Evolutionary conservation across 2,113 vertebrate genomes (phyloP), one percentile per base, ranked within the genome.

Genomic region (Chloropsis cyanopogon): DNA sequence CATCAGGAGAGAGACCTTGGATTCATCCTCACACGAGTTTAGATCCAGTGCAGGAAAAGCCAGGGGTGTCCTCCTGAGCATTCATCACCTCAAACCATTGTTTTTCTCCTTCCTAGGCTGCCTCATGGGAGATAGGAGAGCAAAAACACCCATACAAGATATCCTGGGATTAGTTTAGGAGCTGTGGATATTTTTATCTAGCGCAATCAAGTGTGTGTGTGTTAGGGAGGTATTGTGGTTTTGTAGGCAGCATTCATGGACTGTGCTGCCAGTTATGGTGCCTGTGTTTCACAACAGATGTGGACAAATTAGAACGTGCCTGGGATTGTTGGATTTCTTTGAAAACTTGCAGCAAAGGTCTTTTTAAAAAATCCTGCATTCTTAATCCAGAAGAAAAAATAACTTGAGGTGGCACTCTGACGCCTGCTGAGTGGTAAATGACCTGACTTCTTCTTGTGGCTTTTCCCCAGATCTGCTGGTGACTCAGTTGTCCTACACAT

Each of bases 201-300:
- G 44, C 68, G 22, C 10, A 78, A n/a, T 49, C 65, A 35, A 24
- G 47, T 28, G 73, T n/a, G n/a, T n/a, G n/a, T n/a, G n/a, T n/a
- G n/a, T n/a, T 68, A 33, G 42, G 29, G 53, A 73, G 21, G 42
- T 50, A 16, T 84, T 82, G 70, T 68, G 77, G 42, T 73, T 69
- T 63, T 72, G 47, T 23, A 72, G 53, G 63, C 53, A 90, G 71
- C 26, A 41, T 17, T 64, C 79, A 41, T 25, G 44, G 57, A 11
- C 54, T 41, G 16, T 52, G 42, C 60, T 94, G 81, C 39, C 33
- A 65, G 39, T 50, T 57, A 26, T 2, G 2, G n/a, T 17, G 39
- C 41, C 33, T 0, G 0, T 1, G 2, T 31, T 72, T 79, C 39
- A 47, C 37, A 82, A 29, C 4, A 88, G 56, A 72, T 1, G 7